Evolutionary conservation across 2,113 vertebrate species (phyloP).

Genomic region (Rhinoderma darwinii): DNA sequence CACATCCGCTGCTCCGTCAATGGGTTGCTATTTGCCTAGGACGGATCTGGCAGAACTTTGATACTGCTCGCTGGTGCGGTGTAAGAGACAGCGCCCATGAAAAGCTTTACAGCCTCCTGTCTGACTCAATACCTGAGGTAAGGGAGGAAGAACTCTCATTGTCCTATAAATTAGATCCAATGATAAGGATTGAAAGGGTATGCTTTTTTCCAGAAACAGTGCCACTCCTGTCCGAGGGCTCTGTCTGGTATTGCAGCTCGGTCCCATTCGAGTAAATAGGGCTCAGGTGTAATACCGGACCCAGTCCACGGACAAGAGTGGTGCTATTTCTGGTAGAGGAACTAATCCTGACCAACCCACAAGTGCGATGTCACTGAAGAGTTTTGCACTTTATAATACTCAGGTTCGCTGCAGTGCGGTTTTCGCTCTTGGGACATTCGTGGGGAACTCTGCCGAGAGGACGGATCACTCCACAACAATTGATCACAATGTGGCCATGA

Average conservation of each 20-base stretch:
- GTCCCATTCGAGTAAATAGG: too few species aligned
- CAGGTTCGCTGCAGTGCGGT: constrained; percentile 94
- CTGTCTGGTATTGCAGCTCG: too few species aligned
- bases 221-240: too few species aligned
- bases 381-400: background rate
- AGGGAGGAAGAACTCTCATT: constrained; percentile 31
- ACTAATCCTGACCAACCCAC: too few species aligned
- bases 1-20: constrained; percentile 92
- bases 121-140: constrained; percentile 95
- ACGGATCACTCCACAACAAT: constrained; percentile 98
- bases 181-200: too few species aligned
- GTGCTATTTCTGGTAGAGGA: too few species aligned
- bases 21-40: constrained; percentile 98
- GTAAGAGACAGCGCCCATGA: constrained; percentile 97
- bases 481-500: constrained; percentile 98
- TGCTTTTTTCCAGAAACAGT: too few species aligned
- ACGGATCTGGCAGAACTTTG: constrained; percentile 98
- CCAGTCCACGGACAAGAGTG: too few species aligned
- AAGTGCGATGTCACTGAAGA: background rate
- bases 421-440: constrained; percentile 93
- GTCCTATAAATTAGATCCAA: background rate
- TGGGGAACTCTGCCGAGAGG: constrained; percentile 92
- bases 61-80: constrained; percentile 94
- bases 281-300: too few species aligned
- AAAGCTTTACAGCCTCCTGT: constrained; percentile 96